Base-by-base conservation (phyloP, 1,140 invertebrate species). In the Trachymyrmex cornetzi region DNA sequence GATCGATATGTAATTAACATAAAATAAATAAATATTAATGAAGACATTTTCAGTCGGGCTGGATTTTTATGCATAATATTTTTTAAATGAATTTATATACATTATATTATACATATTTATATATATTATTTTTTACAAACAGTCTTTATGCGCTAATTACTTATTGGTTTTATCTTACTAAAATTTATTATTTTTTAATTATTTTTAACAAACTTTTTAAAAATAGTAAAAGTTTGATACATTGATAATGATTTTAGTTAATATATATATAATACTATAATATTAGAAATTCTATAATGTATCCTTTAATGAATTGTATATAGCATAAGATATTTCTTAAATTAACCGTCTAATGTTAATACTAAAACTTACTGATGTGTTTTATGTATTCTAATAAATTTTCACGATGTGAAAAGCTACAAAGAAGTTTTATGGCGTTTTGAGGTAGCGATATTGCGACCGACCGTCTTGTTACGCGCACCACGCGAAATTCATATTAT, bases 401-500 rank as follows among this genome's bases (percentile, higher is more conserved):
- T 44, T 22, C 14, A n/a, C 34, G 24, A 79, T 69, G 22, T 19
- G 16, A 16, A 55, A 67, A 81, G 22, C 11, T 71, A 12, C 16
- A 27, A 30, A 44, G 57, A 48, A 64, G 22, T 24, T 81, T 81
- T 38, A 79, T 16, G 14, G 6, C 2, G 7, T 44, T 81, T 69
- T n/a, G 53, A 57, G 14, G 22, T 44, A 71, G 50, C 50, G 16
- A 71, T 81, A 81, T 81, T 71, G 16, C 22, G 38, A 71, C 22
- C 64, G 50, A 27, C 27, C 61, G n/a, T 14, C 44, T 3, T 19
- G 61, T 22, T 9, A 22, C 44, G 48, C 27, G 48, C 61, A 16
- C 59, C 19, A 57, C 44, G 38, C 12, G 24, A 48, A 77, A 63
- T 57, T 63, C 38, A 79, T 63, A 64, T 79, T 64, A 79, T 79